Evolutionary conservation across 2,797 vertebrate species (phyloP), one percentile per base, ranked within the genome.

Genomic region (Halcyon badia): DNA sequence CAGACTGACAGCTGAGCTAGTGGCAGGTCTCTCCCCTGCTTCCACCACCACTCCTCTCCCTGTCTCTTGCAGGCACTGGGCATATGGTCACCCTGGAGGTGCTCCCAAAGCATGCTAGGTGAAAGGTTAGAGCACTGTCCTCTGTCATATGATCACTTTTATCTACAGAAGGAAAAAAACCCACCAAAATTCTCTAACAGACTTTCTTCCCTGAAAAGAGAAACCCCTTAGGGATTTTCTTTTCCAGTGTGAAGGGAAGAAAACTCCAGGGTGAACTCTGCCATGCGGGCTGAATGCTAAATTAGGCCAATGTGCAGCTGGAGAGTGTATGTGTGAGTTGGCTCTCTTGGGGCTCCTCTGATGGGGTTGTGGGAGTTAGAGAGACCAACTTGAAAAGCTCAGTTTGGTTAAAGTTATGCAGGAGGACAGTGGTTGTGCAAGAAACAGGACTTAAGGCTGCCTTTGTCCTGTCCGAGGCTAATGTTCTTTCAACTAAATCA

Each of bases 61-160:
- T n/a, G 17, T 10, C 35, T 79, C 58, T 21, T 18, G 26, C n/a
- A 58, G 62, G 41, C n/a, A 42, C 48, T 3, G 17, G n/a, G 4
- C 0, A 0, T 8, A 2, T 1, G 7, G 49, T 49, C 31, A 61
- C 46, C 31, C 21, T 24, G 33, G 26, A 21, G 22, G 46, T 30
- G 42, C 1, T 16, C 62, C 31, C n/a, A 56, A 30, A 62, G 17
- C 7, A 20, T 0, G 0, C 11, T 1, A 22, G 64, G 6, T 26
- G 35, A 76, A 85, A 84, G 28, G 75, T 3, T 31, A 33, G 17
- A 69, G 46, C 16, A 35, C 26, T 70, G 61, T 11, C 25, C 18
- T 65, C 54, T 76, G 26, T 60, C 3, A 2, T 1, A 2, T 25
- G 30, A 72, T 48, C 46, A 25, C 42, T 92, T 79, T 22, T 61